Conservation (phyloP, 2,113 vertebrate genomes). For the Neolamprologus brichardi region DNA sequence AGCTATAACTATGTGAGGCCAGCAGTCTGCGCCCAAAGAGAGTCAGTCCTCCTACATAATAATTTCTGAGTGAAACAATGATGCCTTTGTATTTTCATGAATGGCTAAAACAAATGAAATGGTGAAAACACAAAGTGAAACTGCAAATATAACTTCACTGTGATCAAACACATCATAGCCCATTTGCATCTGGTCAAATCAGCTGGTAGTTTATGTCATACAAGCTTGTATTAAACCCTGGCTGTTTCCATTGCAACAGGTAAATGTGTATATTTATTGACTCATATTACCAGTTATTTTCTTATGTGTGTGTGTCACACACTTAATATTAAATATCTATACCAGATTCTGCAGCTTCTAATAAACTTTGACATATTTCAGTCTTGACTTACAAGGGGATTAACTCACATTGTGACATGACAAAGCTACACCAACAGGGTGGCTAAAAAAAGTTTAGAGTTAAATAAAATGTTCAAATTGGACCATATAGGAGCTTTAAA, state of each 20-base stretch:
- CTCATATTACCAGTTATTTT: not conserved
- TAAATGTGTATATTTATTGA: no score
- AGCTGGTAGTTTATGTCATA: not conserved
- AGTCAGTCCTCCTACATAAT: not conserved
- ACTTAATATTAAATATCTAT: not conserved
- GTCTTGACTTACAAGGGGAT: not conserved
- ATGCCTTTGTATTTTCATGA: slow-evolving; percentile 27
- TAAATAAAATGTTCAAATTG: not conserved
- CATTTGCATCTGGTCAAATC: not conserved
- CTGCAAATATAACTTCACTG: slow-evolving; percentile 23
- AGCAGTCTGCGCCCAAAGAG: not conserved
- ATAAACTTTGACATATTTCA: not conserved
- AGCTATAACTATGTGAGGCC: not conserved
- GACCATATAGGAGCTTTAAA: no score
- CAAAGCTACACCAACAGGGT: not conserved
- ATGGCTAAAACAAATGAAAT: not conserved
- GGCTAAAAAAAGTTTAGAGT: not conserved
- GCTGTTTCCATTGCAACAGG: no score
- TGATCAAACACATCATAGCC: not conserved
- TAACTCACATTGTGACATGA: not conserved
- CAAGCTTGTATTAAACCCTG: not conserved
- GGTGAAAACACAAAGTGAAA: no score
- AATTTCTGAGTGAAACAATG: slow-evolving; percentile 9
- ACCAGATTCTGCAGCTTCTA: not conserved
- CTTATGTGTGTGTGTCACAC: not conserved